Evolutionary conservation across 2,888 invertebrate species (phyloP), one percentile per base, ranked within the genome.

Genomic region (Diarsia brunnea): DNA sequence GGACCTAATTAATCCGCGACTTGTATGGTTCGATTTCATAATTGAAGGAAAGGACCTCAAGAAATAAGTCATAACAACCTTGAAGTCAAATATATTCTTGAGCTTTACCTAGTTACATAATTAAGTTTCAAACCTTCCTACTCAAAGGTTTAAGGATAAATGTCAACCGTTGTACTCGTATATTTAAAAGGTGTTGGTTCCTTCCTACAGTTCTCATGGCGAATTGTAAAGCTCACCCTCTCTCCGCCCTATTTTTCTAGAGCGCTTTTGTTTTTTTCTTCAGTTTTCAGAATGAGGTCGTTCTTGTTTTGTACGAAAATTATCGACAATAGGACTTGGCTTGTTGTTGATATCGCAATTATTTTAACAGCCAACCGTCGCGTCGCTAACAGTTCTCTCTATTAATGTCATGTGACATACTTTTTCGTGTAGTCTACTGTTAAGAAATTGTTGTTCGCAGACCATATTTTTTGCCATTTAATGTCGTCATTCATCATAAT

Each of bases 341-440:
- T 69, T 78, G 77, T 78, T 78, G 78, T 72, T 78, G 73, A 61
- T 81, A 80, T 77, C 76, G 53, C 77, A 87, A 82, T 86, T 79
- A 80, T 58, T 79, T n/a, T 73, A 77, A 71, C 70, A 63, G 67
- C 69, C 49, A 78, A 84, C 77, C 51, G 80, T 58, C 60, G 31
- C 51, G 80, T 58, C 60, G 31, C 80, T 72, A 66, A 81, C 79
- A 73, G 64, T 86, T 87, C 73, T 80, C 65, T 87, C 51, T 86
- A 87, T 88, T 81, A 87, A 77, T 69, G 65, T 81, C 85, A 88
- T 82, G 79, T 85, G 88, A 81, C 76, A 84, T 70, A 78, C 73
- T 73, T 85, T 76, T 79, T 78, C 73, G 49, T 82, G n/a, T n/a
- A n/a, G n/a, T 61, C 71, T 53, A 78, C 74, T 84, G 81, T 73